Conservation (phyloP, 2,797 vertebrate genomes). For the Lithobates sylvaticus region DNA sequence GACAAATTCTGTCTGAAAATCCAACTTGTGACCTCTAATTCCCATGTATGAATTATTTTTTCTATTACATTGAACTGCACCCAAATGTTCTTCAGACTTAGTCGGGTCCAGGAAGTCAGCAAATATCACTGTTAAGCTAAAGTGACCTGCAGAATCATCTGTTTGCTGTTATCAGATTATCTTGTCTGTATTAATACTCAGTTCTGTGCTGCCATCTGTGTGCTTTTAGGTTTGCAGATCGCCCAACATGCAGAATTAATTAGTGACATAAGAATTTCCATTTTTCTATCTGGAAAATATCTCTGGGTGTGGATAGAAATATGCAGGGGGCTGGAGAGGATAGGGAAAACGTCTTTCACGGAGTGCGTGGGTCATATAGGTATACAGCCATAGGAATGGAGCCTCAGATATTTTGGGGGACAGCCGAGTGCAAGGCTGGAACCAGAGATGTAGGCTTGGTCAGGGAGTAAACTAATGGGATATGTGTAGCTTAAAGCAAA, state of each 20-base stretch:
- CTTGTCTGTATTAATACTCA: conserved; percentile 6
- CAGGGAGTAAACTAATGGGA: no score
- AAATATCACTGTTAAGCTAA: conserved; percentile 19
- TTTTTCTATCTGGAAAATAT: neutral
- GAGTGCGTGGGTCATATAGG: neutral
- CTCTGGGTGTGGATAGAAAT: neutral
- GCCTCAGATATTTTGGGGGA: no score
- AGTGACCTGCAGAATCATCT: conserved; percentile 8
- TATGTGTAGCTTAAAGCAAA: neutral
- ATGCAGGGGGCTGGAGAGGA: neutral
- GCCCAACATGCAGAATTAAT: conserved; percentile 16
- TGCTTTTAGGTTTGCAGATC: neutral
- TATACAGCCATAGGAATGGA: neutral
- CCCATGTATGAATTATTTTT: neutral
- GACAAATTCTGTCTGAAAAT: neutral
- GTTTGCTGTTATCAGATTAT: conserved; percentile 38
- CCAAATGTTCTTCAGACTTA: neutral
- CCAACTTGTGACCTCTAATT: neutral
- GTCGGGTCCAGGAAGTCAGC: neutral
- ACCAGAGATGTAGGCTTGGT: no score
- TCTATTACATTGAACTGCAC: neutral
- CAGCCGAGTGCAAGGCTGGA: neutral
- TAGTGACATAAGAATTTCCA: neutral
- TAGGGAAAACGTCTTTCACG: neutral
- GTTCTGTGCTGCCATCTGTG: conserved; percentile 25